Evolutionary conservation across 2,888 invertebrate species (phyloP).

Genomic region (Kryphioiulus occultus): DNA sequence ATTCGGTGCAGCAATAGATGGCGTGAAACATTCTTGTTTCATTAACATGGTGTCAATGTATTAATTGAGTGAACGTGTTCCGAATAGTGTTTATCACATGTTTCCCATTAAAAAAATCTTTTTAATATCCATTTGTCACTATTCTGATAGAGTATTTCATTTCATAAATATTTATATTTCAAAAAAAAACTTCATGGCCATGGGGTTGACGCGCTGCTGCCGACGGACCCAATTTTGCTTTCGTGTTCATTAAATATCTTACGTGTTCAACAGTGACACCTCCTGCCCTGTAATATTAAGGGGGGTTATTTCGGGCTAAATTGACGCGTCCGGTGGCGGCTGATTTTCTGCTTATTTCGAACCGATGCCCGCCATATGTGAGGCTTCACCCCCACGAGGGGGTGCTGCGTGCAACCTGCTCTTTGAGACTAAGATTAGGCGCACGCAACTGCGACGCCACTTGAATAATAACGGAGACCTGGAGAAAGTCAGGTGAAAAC

Average conservation of each 20-base stretch:
- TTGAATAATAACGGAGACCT: neutral
- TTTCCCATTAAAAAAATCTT: neutral
- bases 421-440: neutral
- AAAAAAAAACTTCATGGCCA: neutral
- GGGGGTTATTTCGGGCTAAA: neutral
- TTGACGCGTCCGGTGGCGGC: slow-evolving; percentile 13
- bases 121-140: neutral
- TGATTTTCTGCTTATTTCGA: no score
- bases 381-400: slow-evolving; percentile 1
- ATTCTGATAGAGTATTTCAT: neutral
- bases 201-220: slow-evolving; percentile 1
- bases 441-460: neutral
- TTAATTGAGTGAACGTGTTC: neutral
- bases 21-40: neutral
- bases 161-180: neutral
- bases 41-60: neutral
- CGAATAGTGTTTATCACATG: neutral
- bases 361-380: neutral
- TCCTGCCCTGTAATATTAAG: neutral
- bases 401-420: slow-evolving; percentile 31
- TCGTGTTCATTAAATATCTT: neutral
- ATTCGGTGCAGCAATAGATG: no score
- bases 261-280: neutral
- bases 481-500: slow-evolving; percentile 1
- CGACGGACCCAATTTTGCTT: neutral